These are phyloP conservation scores for Dolichomitus sp. DNA, from an alignment of 2,888 invertebrate species.

Conservation along the genomic window DNA sequence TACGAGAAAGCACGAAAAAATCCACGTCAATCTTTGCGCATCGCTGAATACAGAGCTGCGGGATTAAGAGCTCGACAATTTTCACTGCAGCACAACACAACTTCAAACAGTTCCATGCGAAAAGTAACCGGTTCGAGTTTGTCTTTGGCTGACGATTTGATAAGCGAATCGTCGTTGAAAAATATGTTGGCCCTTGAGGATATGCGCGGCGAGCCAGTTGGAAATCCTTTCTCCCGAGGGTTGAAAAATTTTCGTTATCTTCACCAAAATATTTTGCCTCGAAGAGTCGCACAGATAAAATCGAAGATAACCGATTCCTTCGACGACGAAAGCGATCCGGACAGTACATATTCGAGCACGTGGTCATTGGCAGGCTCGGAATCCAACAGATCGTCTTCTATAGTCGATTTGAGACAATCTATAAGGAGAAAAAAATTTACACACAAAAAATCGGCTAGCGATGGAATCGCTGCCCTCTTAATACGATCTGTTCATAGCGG, in stretches of 20 bases:
- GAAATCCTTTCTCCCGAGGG: conserved; percentile 87
- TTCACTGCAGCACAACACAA: conserved; percentile 57
- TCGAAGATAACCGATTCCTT: conserved; percentile 86
- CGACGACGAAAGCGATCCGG: conserved; percentile 85
- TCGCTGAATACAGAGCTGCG: conserved; percentile 70
- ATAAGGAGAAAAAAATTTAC: conserved; percentile 75
- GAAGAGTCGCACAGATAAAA: conserved; percentile 88
- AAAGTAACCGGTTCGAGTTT: conserved; percentile 73
- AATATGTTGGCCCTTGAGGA: conserved; percentile 88
- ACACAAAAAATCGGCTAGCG: conserved; percentile 86
- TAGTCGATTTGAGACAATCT: conserved; percentile 71
- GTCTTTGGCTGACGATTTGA: conserved; percentile 80
- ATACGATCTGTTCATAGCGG: conserved; percentile 88
- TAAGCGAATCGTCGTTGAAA: conserved; percentile 83
- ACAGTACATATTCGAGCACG: conserved; percentile 78
- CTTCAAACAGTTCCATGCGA: conserved; percentile 38
- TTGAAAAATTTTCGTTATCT: conserved; percentile 89
- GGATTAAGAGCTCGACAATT: conserved; percentile 61
- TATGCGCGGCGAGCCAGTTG: conserved; percentile 87
- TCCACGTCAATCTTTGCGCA: conserved; percentile 64
- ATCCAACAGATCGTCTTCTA: conserved; percentile 75
- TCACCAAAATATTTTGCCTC: conserved; percentile 89
- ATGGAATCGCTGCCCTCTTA: conserved; percentile 90
- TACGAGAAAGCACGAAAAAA: conserved; percentile 68
- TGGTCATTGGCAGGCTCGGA: conserved; percentile 76